Percentiles rank a stretch among this genome's conserved stretches.
Conservation (phyloP, 1,140 invertebrate genomes). For the Drosophila subobscura region DNA sequence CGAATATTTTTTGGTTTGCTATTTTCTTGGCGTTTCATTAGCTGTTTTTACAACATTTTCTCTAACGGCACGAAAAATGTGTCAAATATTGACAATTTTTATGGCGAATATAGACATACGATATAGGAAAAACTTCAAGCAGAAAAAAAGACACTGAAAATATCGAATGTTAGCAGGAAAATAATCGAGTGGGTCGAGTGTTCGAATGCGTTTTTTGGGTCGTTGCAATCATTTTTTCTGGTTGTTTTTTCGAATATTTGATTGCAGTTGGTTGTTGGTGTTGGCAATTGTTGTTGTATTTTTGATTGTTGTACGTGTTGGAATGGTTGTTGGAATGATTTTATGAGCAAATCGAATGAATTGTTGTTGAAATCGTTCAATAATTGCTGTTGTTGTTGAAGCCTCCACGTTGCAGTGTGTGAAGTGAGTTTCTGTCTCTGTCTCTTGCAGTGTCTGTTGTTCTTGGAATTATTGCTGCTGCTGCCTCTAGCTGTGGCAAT, state of each 20-base stretch:
- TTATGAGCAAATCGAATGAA: too few relatives aligned
- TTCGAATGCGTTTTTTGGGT: slow-evolving; percentile 75
- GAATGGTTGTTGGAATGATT: too few relatives aligned
- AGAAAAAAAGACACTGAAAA: slow-evolving; percentile 1
- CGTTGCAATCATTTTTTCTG: slow-evolving; percentile 59
- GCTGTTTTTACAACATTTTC: slow-evolving; percentile 5
- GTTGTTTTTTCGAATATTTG: slow-evolving; percentile 34
- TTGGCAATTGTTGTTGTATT: slow-evolving; percentile 39
- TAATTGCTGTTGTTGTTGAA: slow-evolving; percentile 17
- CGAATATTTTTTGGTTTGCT: slow-evolving; percentile 32
- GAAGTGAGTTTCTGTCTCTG: slow-evolving; percentile 5
- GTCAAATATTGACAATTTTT: slow-evolving; percentile 81
- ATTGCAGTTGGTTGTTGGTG: slow-evolving; percentile 44
- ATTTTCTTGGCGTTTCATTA: slow-evolving; percentile 39
- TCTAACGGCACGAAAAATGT: slow-evolving; percentile 62
- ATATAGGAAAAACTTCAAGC: slow-evolving; percentile 24
- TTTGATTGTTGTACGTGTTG: slow-evolving; percentile 6
- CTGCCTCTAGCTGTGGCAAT: slow-evolving; percentile 46
- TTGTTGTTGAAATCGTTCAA: not conserved
- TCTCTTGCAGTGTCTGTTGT: slow-evolving; percentile 44
- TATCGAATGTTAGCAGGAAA: slow-evolving; percentile 55
- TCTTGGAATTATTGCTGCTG: slow-evolving; percentile 37
- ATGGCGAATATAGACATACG: slow-evolving; percentile 66
- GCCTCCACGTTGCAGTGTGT: slow-evolving; percentile 4
- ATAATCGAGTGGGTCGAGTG: slow-evolving; percentile 42